Evolutionary conservation across 2,797 vertebrate species (phyloP), one percentile per base, ranked within the genome.

Genomic region (Gallinago solitaria): DNA sequence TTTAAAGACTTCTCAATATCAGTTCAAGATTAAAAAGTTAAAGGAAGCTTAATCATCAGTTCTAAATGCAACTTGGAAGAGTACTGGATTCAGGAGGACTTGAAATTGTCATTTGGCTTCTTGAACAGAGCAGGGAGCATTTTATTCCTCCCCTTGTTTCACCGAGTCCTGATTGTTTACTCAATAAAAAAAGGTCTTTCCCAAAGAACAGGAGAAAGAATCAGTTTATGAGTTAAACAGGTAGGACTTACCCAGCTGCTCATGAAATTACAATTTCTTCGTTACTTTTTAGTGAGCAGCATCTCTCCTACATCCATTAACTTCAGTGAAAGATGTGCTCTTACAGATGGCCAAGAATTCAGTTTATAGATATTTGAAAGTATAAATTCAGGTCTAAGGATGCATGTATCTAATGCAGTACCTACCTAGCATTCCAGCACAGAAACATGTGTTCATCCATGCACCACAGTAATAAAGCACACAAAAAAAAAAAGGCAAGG

Each of bases 11-110:
- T 97, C 92, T 90, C 79, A 82, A 90, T 96, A 95, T 71, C 83
- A 90, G 83, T 57, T 96, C 82, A 94, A 96, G 91, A 96, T 89
- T 76, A 97, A 70, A 93, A 96, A 97, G 93, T 89, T 95, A 94
- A 86, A 87, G 71, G 95, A 71, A 90, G 89, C 90, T 96, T 92
- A 81, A 95, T 97, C 90, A 90, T 95, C 79, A 43, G 78, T 65
- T 94, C 95, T 78, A 77, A 51, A 83, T n/a, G 79, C 54, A 73
- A 82, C 92, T 89, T 87, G 70, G 51, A 83, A 75, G 47, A 81
- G 24, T 4, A 47, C 3, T 30, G 57, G 47, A 60, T 64, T 90
- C 20, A 3, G 60, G 37, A 95, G 25, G 25, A 47, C 37, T 83
- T 80, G 32, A 43, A 56, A 48, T 47, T 20, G 14, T 53, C 8